Evolutionary conservation across 2,888 invertebrate species (phyloP), one percentile per base, ranked within the genome.

Genomic region (Drosophila paramelanica): DNA sequence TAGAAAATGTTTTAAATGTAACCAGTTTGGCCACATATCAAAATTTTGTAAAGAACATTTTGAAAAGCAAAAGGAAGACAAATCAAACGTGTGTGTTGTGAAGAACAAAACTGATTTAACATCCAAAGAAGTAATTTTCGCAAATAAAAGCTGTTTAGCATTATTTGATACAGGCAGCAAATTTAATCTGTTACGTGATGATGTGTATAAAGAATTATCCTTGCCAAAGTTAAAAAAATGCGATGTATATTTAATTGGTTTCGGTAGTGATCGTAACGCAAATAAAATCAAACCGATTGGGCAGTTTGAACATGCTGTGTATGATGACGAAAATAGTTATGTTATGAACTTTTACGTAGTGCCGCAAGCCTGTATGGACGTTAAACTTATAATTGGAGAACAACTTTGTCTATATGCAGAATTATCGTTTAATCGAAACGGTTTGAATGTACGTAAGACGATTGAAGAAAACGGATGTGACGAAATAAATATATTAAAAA

Each of bases 1-100:
- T 2, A n/a, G 27, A 27, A 41, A 52, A 25, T 52, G 39, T 41
- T 52, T 36, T 17, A 52, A 39, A 6, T 27, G 41, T 8, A 51
- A 27, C 2, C 36, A 36, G 17, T 36, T 50, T 7, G 36, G 50
- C 6, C 36, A 50, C n/a, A 36, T 25, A 38, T 23, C 23, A 4
- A 23, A 23, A 23, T 13, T 11, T 14, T n/a, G n/a, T n/a, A n/a
- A n/a, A n/a, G n/a, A n/a, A n/a, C n/a, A n/a, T n/a, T n/a, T n/a
- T n/a, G n/a, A n/a, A n/a, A n/a, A n/a, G n/a, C n/a, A n/a, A n/a
- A n/a, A n/a, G n/a, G n/a, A n/a, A n/a, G n/a, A n/a, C n/a, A n/a
- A n/a, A n/a, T n/a, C n/a, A n/a, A n/a, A n/a, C n/a, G n/a, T n/a
- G n/a, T n/a, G n/a, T n/a, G n/a, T n/a, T n/a, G n/a, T n/a, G n/a